phyloP scores from a whole-genome alignment of 2,797 vertebrate species.

The Jordanella pulchra region DNA sequence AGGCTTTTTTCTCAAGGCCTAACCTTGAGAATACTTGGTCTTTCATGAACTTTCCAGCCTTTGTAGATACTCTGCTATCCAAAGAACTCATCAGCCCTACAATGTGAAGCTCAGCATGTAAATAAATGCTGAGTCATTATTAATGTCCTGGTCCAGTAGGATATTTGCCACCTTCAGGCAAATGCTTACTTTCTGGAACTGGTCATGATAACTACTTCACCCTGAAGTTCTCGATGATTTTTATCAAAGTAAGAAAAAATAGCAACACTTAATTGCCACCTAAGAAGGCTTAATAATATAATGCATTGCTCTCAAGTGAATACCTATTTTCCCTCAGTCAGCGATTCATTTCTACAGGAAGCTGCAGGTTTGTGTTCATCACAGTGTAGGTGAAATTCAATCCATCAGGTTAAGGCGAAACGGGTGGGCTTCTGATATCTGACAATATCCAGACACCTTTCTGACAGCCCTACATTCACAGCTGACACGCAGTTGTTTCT shows the following conservation, averaged over 20 bases:
- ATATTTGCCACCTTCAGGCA: slow-evolving; percentile 12
- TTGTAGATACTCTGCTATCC: too few relatives aligned
- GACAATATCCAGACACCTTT: slow-evolving; percentile 69
- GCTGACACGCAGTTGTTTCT: slow-evolving; percentile 39
- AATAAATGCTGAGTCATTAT: slow-evolving; percentile 41
- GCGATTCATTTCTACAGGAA: slow-evolving; percentile 71
- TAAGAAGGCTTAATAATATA: slow-evolving; percentile 53
- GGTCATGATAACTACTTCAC: slow-evolving; percentile 36
- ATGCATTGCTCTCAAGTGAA: slow-evolving; percentile 63
- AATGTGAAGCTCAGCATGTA: slow-evolving; percentile 10
- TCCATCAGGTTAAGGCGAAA: slow-evolving; percentile 68
- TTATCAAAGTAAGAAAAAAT: slow-evolving; percentile 45
- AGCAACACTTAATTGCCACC: slow-evolving; percentile 50
- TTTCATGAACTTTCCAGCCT: background rate
- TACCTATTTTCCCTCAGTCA: slow-evolving; percentile 45
- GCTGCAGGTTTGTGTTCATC: slow-evolving; percentile 66
- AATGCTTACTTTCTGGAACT: slow-evolving; percentile 11
- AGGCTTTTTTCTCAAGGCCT: background rate
- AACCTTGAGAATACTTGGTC: too few relatives aligned
- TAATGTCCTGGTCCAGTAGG: slow-evolving; percentile 24
- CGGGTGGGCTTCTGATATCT: slow-evolving; percentile 71
- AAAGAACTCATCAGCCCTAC: background rate
- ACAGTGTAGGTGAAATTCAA: slow-evolving; percentile 69
- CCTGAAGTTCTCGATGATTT: slow-evolving; percentile 15
- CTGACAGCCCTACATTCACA: slow-evolving; percentile 56